phyloP scores from a whole-genome alignment of 2,113 vertebrate species.

The Cochlearius cochlearius region DNA sequence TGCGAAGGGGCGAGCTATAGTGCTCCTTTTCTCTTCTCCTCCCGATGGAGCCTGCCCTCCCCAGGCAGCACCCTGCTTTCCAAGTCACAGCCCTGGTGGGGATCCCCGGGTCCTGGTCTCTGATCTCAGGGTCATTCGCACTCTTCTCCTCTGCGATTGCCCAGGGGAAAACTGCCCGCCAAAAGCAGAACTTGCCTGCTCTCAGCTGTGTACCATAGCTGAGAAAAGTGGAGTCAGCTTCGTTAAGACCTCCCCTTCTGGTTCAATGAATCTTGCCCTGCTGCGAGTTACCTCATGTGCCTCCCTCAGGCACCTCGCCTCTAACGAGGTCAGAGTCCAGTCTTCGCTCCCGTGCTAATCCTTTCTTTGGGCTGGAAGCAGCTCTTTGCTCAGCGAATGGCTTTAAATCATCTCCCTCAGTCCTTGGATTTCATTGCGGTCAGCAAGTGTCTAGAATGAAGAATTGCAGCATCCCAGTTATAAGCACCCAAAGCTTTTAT shows the following conservation, averaged over 20 bases:
- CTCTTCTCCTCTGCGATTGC: not conserved
- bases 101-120: not conserved
- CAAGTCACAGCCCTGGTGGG: not conserved
- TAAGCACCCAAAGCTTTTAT: constrained; percentile 9
- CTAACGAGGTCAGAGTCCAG: constrained; percentile 7
- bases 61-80: not conserved
- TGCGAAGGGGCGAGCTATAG: fast-evolving
- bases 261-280: constrained; percentile 3
- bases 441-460: constrained; percentile 43
- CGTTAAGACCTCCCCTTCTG: not conserved
- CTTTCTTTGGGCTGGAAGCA: not conserved
- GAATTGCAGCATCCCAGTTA: constrained; percentile 24
- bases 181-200: not conserved
- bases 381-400: not conserved
- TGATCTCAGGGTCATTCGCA: not conserved
- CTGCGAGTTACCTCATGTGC: not conserved
- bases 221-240: constrained; percentile 11
- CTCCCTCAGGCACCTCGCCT: not conserved
- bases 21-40: not conserved
- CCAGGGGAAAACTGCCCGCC: not conserved
- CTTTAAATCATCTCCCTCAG: constrained; percentile 6
- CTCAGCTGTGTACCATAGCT: not conserved
- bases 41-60: fast-evolving
- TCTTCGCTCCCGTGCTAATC: not conserved
- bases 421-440: constrained; percentile 18